These are phyloP conservation scores for Athene noctua DNA, from an alignment of 2,113 vertebrate genomes.

Conservation along the genomic window DNA sequence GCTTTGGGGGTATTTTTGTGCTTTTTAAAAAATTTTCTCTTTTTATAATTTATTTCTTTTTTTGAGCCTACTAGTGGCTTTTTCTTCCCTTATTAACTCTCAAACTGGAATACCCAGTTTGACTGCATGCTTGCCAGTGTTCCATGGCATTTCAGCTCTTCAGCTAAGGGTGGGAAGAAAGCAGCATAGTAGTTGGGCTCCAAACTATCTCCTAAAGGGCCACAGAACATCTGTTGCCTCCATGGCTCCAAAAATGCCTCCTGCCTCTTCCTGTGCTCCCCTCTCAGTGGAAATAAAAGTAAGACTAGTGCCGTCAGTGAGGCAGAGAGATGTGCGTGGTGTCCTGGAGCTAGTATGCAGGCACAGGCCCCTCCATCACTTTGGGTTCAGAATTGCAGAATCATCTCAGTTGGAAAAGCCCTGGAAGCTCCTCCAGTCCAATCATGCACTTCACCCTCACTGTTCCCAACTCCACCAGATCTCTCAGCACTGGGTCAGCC, in stretches of 20 bases:
- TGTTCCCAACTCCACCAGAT: too few species aligned
- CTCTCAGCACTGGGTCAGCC: too few species aligned
- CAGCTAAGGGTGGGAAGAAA: neutral
- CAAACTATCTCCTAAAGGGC: neutral
- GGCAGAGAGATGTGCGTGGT: rapidly evolving
- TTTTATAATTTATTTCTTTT: neutral
- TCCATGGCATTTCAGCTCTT: neutral
- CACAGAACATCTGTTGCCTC: rapidly evolving
- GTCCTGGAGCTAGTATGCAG: neutral
- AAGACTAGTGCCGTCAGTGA: neutral
- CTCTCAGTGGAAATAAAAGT: neutral
- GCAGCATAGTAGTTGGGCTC: neutral
- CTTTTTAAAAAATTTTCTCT: too few species aligned
- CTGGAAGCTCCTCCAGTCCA: too few species aligned
- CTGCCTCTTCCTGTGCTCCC: neutral
- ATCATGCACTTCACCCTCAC: too few species aligned
- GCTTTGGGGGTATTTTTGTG: neutral
- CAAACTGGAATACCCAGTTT: neutral
- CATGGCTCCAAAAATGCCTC: neutral
- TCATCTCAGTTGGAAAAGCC: too few species aligned
- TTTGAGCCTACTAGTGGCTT: neutral
- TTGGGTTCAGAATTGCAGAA: neutral
- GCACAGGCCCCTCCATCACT: rapidly evolving
- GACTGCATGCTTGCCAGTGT: neutral
- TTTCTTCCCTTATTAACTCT: neutral